Percentiles rank a stretch among this genome's conserved stretches.
Evolutionary conservation across 2,113 vertebrate genomes (phyloP).

Genomic region (Myiozetetes cayanensis): DNA sequence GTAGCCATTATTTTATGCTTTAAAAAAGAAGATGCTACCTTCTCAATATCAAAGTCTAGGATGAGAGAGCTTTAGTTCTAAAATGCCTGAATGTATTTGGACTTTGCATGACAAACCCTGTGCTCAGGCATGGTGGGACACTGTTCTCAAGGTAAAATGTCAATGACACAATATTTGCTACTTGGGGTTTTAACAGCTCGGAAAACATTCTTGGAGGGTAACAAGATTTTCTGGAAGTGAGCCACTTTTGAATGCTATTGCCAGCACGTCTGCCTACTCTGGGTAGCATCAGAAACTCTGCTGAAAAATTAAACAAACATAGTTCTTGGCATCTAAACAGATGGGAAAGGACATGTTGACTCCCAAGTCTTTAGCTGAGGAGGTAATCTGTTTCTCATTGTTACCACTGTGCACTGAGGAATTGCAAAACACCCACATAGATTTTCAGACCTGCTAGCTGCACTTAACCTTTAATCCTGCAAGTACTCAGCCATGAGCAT

Average conservation of each 20-base stretch:
- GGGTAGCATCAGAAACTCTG: conserved; percentile 60
- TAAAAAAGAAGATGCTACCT: background rate
- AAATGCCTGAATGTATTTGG: background rate
- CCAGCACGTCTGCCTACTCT: conserved; percentile 62
- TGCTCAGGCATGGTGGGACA: background rate
- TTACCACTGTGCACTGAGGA: conserved; percentile 45
- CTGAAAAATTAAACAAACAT: conserved; percentile 70
- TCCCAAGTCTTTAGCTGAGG: conserved; percentile 55
- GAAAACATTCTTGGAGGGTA: conserved; percentile 43
- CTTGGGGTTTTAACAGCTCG: conserved; percentile 17
- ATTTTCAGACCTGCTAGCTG: conserved; percentile 63
- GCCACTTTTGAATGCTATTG: conserved; percentile 34
- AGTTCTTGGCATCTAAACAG: conserved; percentile 64
- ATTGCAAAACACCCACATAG: conserved; percentile 58
- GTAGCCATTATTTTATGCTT: background rate
- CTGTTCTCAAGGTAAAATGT: conserved; percentile 31
- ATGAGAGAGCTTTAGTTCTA: background rate
- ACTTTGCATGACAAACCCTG: background rate
- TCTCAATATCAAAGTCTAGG: background rate
- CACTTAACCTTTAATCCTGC: conserved; percentile 66
- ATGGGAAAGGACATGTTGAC: conserved; percentile 64
- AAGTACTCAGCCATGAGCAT: conserved; percentile 53
- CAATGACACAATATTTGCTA: background rate
- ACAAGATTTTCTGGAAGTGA: conserved; percentile 48
- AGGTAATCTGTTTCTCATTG: conserved; percentile 59